Evolutionary conservation across 1,140 invertebrate species (phyloP), one percentile per base, ranked within the genome.

Genomic region (Agrypnia vestita): DNA sequence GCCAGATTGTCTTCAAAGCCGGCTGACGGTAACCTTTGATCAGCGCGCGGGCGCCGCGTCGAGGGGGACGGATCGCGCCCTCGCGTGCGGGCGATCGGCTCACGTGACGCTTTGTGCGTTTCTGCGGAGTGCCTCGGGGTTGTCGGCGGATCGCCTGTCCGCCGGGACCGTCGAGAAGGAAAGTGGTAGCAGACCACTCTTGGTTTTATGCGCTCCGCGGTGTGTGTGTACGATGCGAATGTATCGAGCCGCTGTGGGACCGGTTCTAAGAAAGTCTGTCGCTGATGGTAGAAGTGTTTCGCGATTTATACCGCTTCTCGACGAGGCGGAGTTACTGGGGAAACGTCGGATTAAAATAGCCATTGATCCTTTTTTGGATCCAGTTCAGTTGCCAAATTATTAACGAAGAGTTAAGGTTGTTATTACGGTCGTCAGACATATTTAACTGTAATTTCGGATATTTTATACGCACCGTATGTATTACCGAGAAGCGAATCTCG

Each of bases 141-240:
- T 43, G 61, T 35, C 35, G 19, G 61, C 12, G 4, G 25, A n/a
- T 46, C 13, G 12, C 15, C 15, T 44, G 13, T 46, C 13, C 11
- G 35, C 6, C 44, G 13, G n/a, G 21, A 44, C 62, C 62, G 62
- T 67, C 43, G 62, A 67, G 62, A 67, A 67, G 62, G 62, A 67
- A 67, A 67, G 62, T 67, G 62, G 62, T 67, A 67, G 13, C 62
- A 67, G 62, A 67, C 62, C 62, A 67, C 62, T 67, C 62, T 67
- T 67, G 17, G 62, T 67, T 67, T 67, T 67, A 47, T 67, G 43
- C 15, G n/a, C 35, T 67, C 25, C 43, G 43, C n/a, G 35, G n/a
- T 67, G 13, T 64, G 61, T 64, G 43, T 64, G 8, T 62, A 25
- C 6, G 61, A 35, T 35, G 35, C 21, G 25, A 62, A 35, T 67